Percentiles rank a stretch among this genome's conserved stretches.
These are phyloP conservation scores for Pachymerium ferrugineum DNA, from an alignment of 2,888 invertebrate species.

Conservation along the genomic window DNA sequence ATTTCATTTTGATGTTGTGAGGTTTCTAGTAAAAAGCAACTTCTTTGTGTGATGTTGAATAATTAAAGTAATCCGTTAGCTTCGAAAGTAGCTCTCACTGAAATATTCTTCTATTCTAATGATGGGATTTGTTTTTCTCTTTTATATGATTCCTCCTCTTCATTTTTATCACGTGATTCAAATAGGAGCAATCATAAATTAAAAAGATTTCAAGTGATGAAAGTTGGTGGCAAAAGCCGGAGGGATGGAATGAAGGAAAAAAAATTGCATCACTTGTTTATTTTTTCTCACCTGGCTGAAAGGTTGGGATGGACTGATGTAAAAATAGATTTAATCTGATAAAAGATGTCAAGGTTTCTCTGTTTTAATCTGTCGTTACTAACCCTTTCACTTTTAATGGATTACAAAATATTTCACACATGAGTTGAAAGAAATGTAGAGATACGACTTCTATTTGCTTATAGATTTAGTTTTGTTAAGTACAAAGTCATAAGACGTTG, in stretches of 20 bases:
- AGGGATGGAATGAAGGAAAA: background rate
- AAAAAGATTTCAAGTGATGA: background rate
- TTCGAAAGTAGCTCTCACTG: background rate
- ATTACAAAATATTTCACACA: too few relatives aligned
- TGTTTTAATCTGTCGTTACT: background rate
- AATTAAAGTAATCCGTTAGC: background rate
- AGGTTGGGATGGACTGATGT: background rate
- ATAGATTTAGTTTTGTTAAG: too few relatives aligned
- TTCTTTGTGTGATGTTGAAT: background rate
- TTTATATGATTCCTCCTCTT: slow-evolving; percentile 6
- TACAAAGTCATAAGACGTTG: too few relatives aligned
- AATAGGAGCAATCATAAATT: background rate
- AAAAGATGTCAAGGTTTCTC: background rate
- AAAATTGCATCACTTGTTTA: background rate
- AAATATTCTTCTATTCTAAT: background rate
- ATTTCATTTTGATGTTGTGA: background rate
- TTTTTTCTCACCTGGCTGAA: background rate
- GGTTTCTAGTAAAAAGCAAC: background rate
- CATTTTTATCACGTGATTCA: background rate
- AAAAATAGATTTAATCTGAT: too few relatives aligned
- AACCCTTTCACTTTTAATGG: background rate
- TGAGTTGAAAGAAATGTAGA: too few relatives aligned
- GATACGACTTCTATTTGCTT: background rate
- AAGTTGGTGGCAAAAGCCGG: slow-evolving; percentile 2
- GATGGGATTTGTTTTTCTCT: slow-evolving; percentile 14